A percentile compares a stretch with the other conserved stretches of the same genome.
Conservation (phyloP, 37 sponge, comb jelly and placozoan species). For the Lycopodina hypogea region DNA sequence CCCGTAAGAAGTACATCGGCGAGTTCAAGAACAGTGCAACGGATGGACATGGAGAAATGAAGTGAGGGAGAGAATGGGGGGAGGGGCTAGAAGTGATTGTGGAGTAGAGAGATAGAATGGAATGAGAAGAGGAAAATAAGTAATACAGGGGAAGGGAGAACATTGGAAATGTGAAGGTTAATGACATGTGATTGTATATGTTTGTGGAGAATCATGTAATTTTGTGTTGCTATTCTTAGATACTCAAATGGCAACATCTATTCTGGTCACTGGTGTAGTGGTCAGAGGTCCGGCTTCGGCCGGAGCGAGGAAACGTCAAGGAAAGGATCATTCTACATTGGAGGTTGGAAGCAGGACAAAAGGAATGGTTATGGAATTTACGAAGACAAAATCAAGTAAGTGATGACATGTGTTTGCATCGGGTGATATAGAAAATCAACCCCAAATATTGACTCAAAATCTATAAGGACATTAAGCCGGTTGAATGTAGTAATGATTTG, state of each 20-base stretch:
- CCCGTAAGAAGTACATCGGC: constrained; percentile 72
- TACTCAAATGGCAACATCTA: constrained; percentile 72
- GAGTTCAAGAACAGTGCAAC: constrained; percentile 62
- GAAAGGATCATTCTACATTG: constrained; percentile 63
- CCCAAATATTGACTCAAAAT: no score
- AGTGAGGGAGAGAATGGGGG: constrained; percentile 38
- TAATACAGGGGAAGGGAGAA: neutral
- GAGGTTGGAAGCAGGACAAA: constrained; percentile 66
- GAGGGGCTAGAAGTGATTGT: no score
- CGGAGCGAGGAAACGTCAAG: constrained; percentile 47
- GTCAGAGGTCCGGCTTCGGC: constrained; percentile 65
- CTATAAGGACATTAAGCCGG: neutral
- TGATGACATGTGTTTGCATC: no score
- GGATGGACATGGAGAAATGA: constrained; percentile 82
- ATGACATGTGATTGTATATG: no score
- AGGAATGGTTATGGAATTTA: constrained; percentile 73
- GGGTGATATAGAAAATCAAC: no score
- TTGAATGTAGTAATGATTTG: neutral
- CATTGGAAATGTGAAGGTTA: no score
- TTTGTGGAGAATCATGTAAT: no score
- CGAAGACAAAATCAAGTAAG: constrained; percentile 72
- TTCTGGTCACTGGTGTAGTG: constrained; percentile 60
- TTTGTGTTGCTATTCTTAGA: constrained; percentile 37
- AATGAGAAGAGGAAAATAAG: neutral
- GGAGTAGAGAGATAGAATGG: neutral